Evolutionary conservation across 2,797 vertebrate species (phyloP), one percentile per base, ranked within the genome.

Genomic region (Triplophysa yarkandensis): DNA sequence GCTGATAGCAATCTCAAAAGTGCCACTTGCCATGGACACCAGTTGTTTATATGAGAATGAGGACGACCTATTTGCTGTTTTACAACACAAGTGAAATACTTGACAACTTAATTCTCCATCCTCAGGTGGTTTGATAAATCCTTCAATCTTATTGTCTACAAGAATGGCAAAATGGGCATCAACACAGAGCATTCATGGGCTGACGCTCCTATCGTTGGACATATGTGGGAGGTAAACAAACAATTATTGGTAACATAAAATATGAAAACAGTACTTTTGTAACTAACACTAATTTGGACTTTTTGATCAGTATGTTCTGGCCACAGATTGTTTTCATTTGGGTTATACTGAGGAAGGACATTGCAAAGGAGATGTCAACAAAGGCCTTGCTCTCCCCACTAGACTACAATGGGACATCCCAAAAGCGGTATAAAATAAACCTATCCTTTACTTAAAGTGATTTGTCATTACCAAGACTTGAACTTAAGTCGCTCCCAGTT

Each of bases 101-200:
- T n/a, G n/a, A n/a, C n/a, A n/a, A n/a, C n/a, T n/a, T n/a, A n/a
- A n/a, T 30, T 80, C n/a, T 14, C 0, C 41, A 48, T 77, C 36
- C 17, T 34, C 75, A 98, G 96, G 87, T 98, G 97, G 96, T 98
- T 98, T 34, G 97, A 98, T 89, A 98, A 98, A 77, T 98, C 97
- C 48, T 95, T 98, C 88, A 95, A 85, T 4, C 83, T 98, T 83
- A 86, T 98, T 14, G 92, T 94, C 39, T 98, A 92, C 84, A 90
- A 90, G 75, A 98, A 98, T 1, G 96, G 95, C 28, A 94, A 93
- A 81, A 76, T 97, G 85, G 97, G 96, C 4, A 83, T 95, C 79
- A 98, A 96, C 71, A 86, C 91, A 0, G 97, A 98, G 79, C 97
- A 98, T 68, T 91, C 96, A 0, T 98, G 96, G 97, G 95, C 96